Evolutionary conservation across 2,888 invertebrate species (phyloP).

Genomic region (Tenthredo amoena): DNA sequence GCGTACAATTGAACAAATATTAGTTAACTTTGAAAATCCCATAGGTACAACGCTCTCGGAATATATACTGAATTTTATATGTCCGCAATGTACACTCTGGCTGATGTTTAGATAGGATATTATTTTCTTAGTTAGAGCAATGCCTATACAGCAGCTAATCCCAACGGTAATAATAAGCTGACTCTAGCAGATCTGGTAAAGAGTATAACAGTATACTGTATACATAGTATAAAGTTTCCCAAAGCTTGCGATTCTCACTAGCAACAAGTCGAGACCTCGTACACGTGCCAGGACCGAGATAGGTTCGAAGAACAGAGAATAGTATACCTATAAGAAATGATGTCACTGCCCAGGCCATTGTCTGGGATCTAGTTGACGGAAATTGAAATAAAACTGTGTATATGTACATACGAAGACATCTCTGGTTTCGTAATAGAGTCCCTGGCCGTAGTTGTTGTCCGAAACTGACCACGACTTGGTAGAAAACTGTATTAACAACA

Average conservation of each 20-base stretch:
- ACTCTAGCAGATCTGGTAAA: conserved; percentile 19
- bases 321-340: conserved; percentile 25
- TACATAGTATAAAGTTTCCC: conserved; percentile 29
- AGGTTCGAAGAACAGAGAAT: conserved; percentile 20
- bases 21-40: neutral
- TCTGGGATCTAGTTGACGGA: conserved; percentile 11
- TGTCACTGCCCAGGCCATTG: conserved; percentile 37
- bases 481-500: conserved; percentile 48
- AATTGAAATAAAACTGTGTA: conserved; percentile 39
- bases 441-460: neutral
- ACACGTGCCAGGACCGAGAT: conserved; percentile 27
- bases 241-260: neutral
- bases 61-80: neutral
- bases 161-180: conserved; percentile 19
- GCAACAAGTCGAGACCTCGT: conserved; percentile 21
- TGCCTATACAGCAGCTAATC: neutral
- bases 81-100: neutral
- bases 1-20: conserved; percentile 22
- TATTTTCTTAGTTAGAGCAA: neutral
- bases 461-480: neutral
- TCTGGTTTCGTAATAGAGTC: neutral
- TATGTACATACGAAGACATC: conserved; percentile 8
- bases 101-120: conserved; percentile 28
- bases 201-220: neutral
- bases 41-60: neutral